Evolutionary conservation across 2,113 vertebrate species (phyloP), one percentile per base, ranked within the genome.

Genomic region (Thunnus thynnus): DNA sequence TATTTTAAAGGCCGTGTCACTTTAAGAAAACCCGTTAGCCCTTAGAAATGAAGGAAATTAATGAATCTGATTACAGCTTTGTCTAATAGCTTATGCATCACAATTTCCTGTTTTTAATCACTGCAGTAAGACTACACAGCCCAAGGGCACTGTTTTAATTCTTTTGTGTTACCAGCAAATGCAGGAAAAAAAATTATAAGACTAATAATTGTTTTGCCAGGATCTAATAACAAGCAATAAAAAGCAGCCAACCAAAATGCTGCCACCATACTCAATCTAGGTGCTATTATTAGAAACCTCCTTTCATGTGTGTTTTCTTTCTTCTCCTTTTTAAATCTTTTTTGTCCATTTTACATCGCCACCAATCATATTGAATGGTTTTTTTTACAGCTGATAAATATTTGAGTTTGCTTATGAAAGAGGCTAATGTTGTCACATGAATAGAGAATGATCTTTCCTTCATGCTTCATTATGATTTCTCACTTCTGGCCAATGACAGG

Each of bases 201-300:
- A 87, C 86, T 88, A 93, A 93, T 94, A 93, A 98, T 97, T 98
- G 97, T 98, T 98, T 98, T 96, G 95, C 96, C 95, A 95, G 95
- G 96, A 98, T 98, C 97, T 98, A 99, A 99, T 98, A 99, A 99
- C 96, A 97, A 96, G 96, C 97, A 98, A 98, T 97, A 98, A 98
- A 94, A 97, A 95, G 90, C 97, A 98, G 95, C 97, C 95, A 98
- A 97, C 96, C 97, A 97, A 95, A 96, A 96, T 97, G 96, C 60
- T 95, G 96, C 96, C 95, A 96, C 94, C 89, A 94, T 91, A 94
- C 95, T 97, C 96, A 96, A 95, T 96, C 95, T 94, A 94, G 14
- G 20, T 32, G 58, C 68, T 96, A 96, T 96, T 97, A 97, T 97
- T 96, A 96, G 96, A 96, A 95, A 94, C 8, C 4, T 61, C 13